Evolutionary conservation across 2,797 vertebrate species (phyloP), one percentile per base, ranked within the genome.

Genomic region (Sarcophilus harrisii): DNA sequence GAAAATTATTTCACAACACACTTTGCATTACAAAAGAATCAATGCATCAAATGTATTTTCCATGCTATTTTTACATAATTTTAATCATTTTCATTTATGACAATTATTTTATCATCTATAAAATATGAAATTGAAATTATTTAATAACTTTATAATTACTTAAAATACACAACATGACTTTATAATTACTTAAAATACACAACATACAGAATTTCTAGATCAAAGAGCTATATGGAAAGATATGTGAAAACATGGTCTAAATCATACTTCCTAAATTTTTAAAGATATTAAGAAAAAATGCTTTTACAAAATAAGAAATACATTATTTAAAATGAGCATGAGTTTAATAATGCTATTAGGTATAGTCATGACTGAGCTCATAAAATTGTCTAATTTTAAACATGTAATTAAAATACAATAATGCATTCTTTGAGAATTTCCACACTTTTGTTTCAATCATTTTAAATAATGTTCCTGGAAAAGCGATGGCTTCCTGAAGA

Each of bases 121-220:
- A 10, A 90, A 45, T 62, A 91, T 73, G 73, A 91, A 91, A 62
- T 81, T 90, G 93, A 96, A 93, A 66, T 1, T 57, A 92, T 90
- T 66, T 95, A 95, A 96, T 97, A 24, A 5, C 29, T 73, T 96
- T 90, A 62, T 58, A 97, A 96, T 1, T n/a, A 9, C 57, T 93
- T 93, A 96, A 95, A 96, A 93, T 38, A 95, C 90, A 94, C 92
- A 90, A 95, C 93, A 94, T 57, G 93, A n/a, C n/a, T n/a, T n/a
- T n/a, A n/a, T n/a, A 96, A 94, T 52, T 52, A 2, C 49, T 52
- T 93, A 96, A 95, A 96, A 93, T 38, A 95, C 90, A 94, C 92
- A 90, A 95, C 93, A 94, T 57, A 93, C 58, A 89, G 95, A 92
- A 93, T 62, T 27, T 9, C 45, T 90, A 58, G 92, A 81, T 95